Conservation (phyloP, 1,140 invertebrate species). For the Aphidius ervi region DNA sequence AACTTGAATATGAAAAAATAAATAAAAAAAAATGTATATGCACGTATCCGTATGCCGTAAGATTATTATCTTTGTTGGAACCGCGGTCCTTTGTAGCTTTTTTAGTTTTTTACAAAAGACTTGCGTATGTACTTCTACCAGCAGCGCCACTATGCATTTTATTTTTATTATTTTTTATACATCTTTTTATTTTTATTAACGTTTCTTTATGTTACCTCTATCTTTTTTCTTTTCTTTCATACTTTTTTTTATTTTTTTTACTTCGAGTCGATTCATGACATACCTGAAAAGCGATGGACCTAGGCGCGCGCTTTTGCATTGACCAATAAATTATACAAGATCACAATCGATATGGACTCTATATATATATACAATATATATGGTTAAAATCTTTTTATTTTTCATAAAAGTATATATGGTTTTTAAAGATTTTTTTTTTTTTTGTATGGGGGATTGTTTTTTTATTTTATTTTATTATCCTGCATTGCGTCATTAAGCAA, state of each 20-base stretch:
- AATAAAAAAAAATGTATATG: constrained; percentile 41
- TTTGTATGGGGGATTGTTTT: too few species aligned
- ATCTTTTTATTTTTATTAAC: constrained; percentile 8
- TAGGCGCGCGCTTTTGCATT: constrained; percentile 15
- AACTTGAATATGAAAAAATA: constrained; percentile 27
- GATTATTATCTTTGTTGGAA: constrained; percentile 48
- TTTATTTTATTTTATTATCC: too few species aligned
- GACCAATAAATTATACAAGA: constrained; percentile 24
- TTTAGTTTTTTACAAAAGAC: constrained; percentile 35
- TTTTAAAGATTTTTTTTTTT: too few species aligned
- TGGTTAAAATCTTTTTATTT: too few species aligned
- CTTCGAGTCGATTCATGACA: constrained; percentile 21
- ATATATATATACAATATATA: background rate
- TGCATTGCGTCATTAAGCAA: too few species aligned
- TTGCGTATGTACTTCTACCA: constrained; percentile 42
- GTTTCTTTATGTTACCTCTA: constrained; percentile 18
- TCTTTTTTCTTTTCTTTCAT: background rate
- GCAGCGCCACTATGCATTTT: constrained; percentile 29
- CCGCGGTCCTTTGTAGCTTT: constrained; percentile 46
- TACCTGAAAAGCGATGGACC: constrained; percentile 23
- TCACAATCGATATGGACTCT: constrained; percentile 21
- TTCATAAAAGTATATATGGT: too few species aligned
- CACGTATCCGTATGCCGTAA: constrained; percentile 50
- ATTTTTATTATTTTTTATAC: background rate
- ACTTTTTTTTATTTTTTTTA: constrained; percentile 9